Evolutionary conservation across 2,113 vertebrate genomes (phyloP).

Genomic region (Rafetus swinhoei): DNA sequence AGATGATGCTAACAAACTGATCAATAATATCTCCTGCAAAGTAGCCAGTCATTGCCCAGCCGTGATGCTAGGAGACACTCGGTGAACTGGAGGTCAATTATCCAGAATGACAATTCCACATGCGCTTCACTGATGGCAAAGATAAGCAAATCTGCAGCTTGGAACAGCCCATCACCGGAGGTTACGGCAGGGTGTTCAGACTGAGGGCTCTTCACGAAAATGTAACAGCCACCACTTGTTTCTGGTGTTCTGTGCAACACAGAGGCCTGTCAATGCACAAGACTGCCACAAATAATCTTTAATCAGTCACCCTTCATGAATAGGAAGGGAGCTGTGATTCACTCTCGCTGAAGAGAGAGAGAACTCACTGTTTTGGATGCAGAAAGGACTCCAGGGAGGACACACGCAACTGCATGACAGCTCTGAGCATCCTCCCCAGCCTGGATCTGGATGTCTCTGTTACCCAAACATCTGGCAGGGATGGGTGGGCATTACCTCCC

Average conservation of each 20-base stretch:
- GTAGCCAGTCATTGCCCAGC: background rate
- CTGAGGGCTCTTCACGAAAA: background rate
- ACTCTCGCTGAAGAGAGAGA: background rate
- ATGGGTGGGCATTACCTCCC: accelerated
- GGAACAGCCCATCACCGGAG: background rate
- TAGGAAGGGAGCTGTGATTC: background rate
- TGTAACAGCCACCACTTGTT: background rate
- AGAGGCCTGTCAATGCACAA: background rate
- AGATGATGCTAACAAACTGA: background rate
- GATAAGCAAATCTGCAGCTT: background rate
- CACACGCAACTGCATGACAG: background rate
- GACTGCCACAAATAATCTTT: background rate
- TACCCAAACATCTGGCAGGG: background rate
- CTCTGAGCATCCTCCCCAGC: background rate
- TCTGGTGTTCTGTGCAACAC: background rate
- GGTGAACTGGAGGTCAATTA: background rate
- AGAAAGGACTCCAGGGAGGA: background rate
- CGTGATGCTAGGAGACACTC: background rate
- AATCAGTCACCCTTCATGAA: background rate
- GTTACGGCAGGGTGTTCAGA: background rate
- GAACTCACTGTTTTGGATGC: background rate
- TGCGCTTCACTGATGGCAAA: background rate
- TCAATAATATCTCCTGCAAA: background rate
- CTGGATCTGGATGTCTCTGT: background rate
- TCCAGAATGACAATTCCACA: background rate